Base-by-base conservation (phyloP, 2,113 vertebrate genomes). In the Indicator maculatus region DNA sequence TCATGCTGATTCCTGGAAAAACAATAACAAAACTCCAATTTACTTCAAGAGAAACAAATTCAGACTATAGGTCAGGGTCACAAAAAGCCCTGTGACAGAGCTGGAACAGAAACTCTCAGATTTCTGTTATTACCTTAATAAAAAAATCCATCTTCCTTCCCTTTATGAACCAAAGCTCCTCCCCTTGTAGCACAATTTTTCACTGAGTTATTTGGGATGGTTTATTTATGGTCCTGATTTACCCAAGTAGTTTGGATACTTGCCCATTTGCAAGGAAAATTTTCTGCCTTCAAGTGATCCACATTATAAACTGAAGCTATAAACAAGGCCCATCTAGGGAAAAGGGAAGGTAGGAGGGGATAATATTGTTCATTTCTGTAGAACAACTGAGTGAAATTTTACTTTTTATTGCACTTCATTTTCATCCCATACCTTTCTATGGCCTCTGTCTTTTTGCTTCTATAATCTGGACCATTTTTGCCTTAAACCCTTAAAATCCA, bases 251-350 rank as follows among this genome's bases (percentile, higher is more conserved):
- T 96, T 96, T 96, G 89, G 96, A 93, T 87, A 86, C 58, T 96
- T 96, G 76, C 67, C 61, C 66, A 67, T 94, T 96, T 97, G 94
- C 95, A 92, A 97, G 79, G 85, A 93, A 97, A 95, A 92, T 85
- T 95, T 97, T 97, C 91, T 96, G 9, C 75, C 66, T 96, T 96
- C 79, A 89, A 88, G 72, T 94, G 90, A 89, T 70, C 16, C 39
- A 90, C 84, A 59, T 96, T 96, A 89, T 90, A 96, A 96, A 96
- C 85, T 93, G 81, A 63, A 95, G 73, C 66, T 96, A 74, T 96
- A 95, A 95, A 74, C 94, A 96, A 44, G 86, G 91, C 66, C 50
- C 61, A 95, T 94, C 94, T 94, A 79, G 78, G 39, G 28, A 63
- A 80, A 11, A 44, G 3, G 20, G 26, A 56, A 76, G 39, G 61